Evolutionary conservation across 1,140 invertebrate species (phyloP).

Genomic region (Cotesia vestalis): DNA sequence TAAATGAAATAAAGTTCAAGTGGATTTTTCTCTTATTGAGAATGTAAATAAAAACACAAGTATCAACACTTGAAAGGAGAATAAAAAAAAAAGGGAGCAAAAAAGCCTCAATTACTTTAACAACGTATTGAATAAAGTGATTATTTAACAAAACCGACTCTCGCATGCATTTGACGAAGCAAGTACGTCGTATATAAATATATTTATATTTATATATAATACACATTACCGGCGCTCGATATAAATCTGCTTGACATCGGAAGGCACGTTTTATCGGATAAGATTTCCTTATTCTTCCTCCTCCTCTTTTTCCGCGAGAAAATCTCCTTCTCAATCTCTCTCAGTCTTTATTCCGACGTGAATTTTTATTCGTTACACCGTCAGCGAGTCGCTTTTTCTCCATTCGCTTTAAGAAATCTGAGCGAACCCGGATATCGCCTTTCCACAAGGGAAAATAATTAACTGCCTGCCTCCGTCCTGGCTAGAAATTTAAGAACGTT

Average conservation of each 20-base stretch:
- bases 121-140: no score
- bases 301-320: constrained; percentile 8
- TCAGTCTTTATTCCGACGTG: constrained; percentile 35
- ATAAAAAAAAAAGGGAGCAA: no score
- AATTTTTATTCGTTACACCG: constrained; percentile 37
- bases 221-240: constrained; percentile 20
- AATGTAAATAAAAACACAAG: no score
- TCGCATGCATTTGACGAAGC: no score
- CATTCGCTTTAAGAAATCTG: constrained; percentile 38
- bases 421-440: constrained; percentile 40
- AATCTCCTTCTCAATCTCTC: constrained; percentile 36
- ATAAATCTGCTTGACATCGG: constrained; percentile 35
- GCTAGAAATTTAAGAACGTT: constrained; percentile 51
- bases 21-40: no score
- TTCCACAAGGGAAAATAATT: constrained; percentile 49
- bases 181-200: no score
- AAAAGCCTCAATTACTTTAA: no score
- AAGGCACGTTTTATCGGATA: constrained; percentile 37
- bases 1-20: no score
- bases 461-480: constrained; percentile 40
- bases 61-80: no score
- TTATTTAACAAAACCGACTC: no score
- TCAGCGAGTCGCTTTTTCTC: constrained; percentile 17
- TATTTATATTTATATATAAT: background rate
- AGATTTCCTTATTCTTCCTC: no score